Percentiles rank a stretch among this genome's conserved stretches.
Evolutionary conservation across 2,113 vertebrate genomes (phyloP).

Genomic region (Fulmarus glacialis): DNA sequence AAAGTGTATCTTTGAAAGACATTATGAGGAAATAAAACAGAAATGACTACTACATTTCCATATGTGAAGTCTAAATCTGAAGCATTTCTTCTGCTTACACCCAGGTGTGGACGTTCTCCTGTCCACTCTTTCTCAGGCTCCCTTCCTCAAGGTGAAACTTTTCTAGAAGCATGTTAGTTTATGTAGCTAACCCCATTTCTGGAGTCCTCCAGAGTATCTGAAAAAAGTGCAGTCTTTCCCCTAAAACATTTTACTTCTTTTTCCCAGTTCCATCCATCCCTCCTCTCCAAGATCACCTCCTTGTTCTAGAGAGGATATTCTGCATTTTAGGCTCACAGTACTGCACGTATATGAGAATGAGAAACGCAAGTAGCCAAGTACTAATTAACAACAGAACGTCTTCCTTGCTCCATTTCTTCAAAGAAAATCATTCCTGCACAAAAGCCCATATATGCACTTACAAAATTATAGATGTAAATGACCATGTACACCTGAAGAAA

Average conservation of each 20-base stretch:
- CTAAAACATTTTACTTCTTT: background rate
- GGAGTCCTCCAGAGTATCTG: background rate
- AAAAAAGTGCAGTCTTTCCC: background rate
- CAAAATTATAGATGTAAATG: background rate
- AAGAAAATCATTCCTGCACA: background rate
- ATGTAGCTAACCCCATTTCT: background rate
- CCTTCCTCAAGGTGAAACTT: background rate
- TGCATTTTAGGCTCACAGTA: background rate
- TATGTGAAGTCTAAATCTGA: background rate
- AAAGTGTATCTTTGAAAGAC: background rate
- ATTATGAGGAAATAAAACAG: background rate
- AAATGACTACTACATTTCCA: background rate
- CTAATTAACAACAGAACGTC: background rate
- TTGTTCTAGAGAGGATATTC: background rate
- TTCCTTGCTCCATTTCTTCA: background rate
- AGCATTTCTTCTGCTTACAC: background rate
- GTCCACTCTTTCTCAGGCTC: background rate
- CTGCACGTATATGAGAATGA: background rate
- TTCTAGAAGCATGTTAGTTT: background rate
- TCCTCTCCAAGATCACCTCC: background rate
- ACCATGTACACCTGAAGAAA: fast-evolving
- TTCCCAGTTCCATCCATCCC: background rate
- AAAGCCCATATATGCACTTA: background rate
- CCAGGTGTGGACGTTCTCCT: background rate
- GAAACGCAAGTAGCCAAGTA: background rate